A percentile compares a stretch with the other conserved stretches of the same genome.
These are phyloP conservation scores for Megaustenia siamemsis DNA, from an alignment of 2,888 invertebrate genomes.

Conservation along the genomic window DNA sequence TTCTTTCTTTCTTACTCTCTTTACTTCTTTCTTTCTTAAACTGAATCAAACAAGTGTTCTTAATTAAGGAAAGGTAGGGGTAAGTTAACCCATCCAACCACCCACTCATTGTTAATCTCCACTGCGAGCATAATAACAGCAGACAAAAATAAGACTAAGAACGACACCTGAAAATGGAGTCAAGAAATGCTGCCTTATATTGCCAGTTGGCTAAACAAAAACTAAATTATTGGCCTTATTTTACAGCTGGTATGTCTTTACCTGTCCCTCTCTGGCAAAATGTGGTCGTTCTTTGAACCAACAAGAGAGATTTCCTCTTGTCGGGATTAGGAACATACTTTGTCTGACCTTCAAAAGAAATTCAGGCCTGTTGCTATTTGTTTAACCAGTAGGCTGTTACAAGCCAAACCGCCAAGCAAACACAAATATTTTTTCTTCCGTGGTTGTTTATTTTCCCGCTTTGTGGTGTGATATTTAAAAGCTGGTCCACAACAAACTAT, in stretches of 20 bases:
- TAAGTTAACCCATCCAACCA: too few species aligned
- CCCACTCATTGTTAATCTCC: too few species aligned
- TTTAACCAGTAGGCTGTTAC: not conserved
- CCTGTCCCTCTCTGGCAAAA: not conserved
- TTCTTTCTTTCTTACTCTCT: too few species aligned
- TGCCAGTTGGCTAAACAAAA: too few species aligned
- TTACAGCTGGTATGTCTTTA: not conserved
- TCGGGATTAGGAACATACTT: not conserved
- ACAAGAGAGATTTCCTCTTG: not conserved
- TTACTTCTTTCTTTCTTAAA: too few species aligned
- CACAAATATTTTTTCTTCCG: not conserved
- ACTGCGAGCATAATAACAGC: too few species aligned
- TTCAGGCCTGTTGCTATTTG: conserved; percentile 27
- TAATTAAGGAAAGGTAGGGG: too few species aligned
- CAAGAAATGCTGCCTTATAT: too few species aligned
- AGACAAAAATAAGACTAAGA: too few species aligned
- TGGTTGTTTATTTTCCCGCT: not conserved
- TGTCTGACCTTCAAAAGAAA: conserved; percentile 13
- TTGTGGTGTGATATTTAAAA: not conserved
- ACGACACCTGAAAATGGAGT: too few species aligned
- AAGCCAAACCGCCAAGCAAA: conserved; percentile 17
- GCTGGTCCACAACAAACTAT: not conserved
- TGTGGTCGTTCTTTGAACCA: not conserved
- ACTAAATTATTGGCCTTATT: not conserved
- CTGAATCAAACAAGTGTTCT: too few species aligned